Conservation (phyloP, 1,140 invertebrate genomes). For the Coenobita brevimanus region DNA sequence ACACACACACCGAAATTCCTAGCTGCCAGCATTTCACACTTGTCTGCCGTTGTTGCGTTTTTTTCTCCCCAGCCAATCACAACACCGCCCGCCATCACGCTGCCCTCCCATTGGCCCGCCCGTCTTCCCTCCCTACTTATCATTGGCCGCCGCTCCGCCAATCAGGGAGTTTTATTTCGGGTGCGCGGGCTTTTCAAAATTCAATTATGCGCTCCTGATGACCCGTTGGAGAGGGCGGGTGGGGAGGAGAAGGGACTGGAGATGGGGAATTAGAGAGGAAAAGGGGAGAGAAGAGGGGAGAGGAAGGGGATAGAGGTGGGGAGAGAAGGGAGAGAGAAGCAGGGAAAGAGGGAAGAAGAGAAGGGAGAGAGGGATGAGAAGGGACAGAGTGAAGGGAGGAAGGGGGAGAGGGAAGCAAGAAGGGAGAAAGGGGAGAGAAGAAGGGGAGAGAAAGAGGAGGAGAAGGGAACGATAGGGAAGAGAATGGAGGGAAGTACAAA, state of each 20-base stretch:
- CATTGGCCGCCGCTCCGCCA: constrained; percentile 16
- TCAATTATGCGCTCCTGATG: constrained; percentile 25
- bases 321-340: neutral
- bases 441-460: neutral
- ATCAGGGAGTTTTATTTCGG: constrained; percentile 32
- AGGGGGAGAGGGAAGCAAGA: neutral
- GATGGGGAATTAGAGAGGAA: neutral
- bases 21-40: neutral
- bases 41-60: neutral
- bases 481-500: too few relatives aligned
- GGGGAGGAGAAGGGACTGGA: neutral
- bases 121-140: neutral
- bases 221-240: neutral
- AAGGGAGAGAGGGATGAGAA: neutral
- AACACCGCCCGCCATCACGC: neutral
- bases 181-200: constrained; percentile 32
- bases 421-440: neutral
- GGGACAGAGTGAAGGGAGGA: neutral
- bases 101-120: neutral
- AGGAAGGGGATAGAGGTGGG: neutral
- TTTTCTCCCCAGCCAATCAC: constrained; percentile 4
- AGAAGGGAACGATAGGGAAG: too few relatives aligned
- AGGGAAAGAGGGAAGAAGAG: neutral
- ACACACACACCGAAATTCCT: neutral
- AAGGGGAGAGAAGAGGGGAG: neutral